Evolutionary conservation across 2,113 vertebrate species (phyloP).

Genomic region (Choloepus hoffmanni): DNA sequence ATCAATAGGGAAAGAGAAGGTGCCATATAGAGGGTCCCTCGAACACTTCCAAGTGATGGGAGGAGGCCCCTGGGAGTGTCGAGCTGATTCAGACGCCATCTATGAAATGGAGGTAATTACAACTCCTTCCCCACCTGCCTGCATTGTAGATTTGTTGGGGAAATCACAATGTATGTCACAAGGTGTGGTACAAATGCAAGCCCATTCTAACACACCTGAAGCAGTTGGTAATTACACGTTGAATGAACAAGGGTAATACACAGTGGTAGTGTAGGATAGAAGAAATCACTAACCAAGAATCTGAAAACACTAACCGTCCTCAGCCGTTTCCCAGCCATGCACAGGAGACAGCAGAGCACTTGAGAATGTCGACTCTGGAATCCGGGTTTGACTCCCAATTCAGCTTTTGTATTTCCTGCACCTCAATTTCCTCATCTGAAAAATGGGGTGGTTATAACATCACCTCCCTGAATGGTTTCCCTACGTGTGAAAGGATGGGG

Average conservation of each 20-base stretch:
- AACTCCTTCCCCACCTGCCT: background rate
- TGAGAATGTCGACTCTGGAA: background rate
- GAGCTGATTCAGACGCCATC: too few species aligned
- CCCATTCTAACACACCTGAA: rapidly evolving
- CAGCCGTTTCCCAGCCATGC: too few species aligned
- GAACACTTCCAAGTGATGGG: rapidly evolving
- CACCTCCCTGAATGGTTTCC: background rate
- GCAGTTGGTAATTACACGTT: background rate
- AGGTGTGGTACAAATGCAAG: rapidly evolving
- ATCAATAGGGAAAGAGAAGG: rapidly evolving
- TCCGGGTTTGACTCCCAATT: background rate
- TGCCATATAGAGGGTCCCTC: rapidly evolving
- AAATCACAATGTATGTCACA: background rate
- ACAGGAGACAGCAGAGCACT: rapidly evolving
- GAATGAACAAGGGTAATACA: background rate
- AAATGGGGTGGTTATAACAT: background rate
- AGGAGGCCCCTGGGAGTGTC: too few species aligned
- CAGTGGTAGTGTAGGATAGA: rapidly evolving
- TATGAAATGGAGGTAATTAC: background rate
- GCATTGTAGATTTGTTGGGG: too few species aligned
- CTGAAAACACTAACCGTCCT: background rate
- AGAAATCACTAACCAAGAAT: background rate
- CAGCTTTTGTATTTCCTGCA: too few species aligned
- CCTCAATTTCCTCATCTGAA: background rate
- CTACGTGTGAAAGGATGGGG: rapidly evolving